Conservation (phyloP, 2,888 invertebrate species). For the Lacanobia oleracea region DNA sequence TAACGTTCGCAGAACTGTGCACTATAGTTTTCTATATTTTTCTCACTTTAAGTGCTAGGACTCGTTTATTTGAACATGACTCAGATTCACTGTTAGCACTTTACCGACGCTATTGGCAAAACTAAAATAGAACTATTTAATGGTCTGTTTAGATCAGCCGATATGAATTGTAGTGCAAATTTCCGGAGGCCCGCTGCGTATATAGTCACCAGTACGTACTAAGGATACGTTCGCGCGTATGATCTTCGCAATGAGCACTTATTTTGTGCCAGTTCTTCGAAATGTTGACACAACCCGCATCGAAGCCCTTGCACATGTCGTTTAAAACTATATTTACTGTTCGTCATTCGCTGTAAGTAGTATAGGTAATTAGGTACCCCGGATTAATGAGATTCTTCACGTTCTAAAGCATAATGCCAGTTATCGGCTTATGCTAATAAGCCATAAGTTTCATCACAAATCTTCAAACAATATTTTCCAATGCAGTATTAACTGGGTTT, state of each 20-base stretch:
- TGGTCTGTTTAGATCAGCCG: slow-evolving; percentile 27
- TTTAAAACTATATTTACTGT: slow-evolving; percentile 9
- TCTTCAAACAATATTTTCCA: slow-evolving; percentile 1
- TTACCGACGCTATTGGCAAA: slow-evolving; percentile 41
- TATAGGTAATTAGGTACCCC: not conserved
- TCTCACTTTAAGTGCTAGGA: slow-evolving; percentile 28
- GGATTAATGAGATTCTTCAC: slow-evolving; percentile 29
- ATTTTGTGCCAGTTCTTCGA: slow-evolving; percentile 32
- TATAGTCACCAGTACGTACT: not conserved
- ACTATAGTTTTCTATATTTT: slow-evolving; percentile 46
- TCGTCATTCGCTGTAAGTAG: slow-evolving; percentile 4
- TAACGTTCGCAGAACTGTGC: slow-evolving; percentile 39
- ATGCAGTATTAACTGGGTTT: slow-evolving; percentile 19
- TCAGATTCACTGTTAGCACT: slow-evolving; percentile 53
- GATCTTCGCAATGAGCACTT: not conserved
- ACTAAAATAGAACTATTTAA: slow-evolving; percentile 46
- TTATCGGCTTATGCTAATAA: slow-evolving; percentile 14
- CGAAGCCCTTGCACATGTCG: slow-evolving; percentile 10
- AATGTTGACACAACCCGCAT: slow-evolving; percentile 14
- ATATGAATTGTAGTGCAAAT: not conserved
- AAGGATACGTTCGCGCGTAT: not conserved
- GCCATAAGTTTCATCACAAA: slow-evolving; percentile 14
- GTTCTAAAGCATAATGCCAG: not conserved
- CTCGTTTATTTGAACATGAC: slow-evolving; percentile 51
- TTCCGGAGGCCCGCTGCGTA: not conserved